Evolutionary conservation across 2,113 vertebrate genomes (phyloP).

Genomic region (Dipodomys stephensi): DNA sequence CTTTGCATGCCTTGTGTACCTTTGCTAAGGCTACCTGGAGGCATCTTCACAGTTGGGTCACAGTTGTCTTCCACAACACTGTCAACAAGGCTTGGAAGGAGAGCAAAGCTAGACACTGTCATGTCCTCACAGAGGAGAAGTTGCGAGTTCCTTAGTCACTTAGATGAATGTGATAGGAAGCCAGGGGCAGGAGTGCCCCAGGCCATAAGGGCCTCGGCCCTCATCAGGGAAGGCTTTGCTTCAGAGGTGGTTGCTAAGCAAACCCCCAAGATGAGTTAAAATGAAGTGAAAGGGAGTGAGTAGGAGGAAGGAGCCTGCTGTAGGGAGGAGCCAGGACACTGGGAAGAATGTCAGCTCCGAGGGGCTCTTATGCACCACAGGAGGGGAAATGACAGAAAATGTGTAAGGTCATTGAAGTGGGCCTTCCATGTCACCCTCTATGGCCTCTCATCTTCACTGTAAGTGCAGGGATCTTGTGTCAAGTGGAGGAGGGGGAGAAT

Average conservation of each 20-base stretch:
- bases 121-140: background rate
- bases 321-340: background rate
- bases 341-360: background rate
- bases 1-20: no score
- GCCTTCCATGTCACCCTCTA: rapidly evolving
- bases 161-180: background rate
- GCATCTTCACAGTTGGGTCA: background rate
- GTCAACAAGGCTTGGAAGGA: background rate
- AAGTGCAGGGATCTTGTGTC: background rate
- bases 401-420: rapidly evolving
- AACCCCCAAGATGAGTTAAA: background rate
- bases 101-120: background rate
- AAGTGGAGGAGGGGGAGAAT: background rate
- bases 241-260: background rate
- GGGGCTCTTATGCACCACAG: background rate
- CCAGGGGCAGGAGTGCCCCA: background rate
- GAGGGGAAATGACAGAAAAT: background rate
- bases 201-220: background rate
- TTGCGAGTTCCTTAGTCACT: background rate
- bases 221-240: background rate
- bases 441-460: rapidly evolving
- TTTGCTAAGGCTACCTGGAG: background rate
- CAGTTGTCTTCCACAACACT: background rate
- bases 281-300: background rate
- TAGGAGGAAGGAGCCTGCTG: background rate